Evolutionary conservation across 1,140 invertebrate genomes (phyloP).

Genomic region (Telenomus remus): DNA sequence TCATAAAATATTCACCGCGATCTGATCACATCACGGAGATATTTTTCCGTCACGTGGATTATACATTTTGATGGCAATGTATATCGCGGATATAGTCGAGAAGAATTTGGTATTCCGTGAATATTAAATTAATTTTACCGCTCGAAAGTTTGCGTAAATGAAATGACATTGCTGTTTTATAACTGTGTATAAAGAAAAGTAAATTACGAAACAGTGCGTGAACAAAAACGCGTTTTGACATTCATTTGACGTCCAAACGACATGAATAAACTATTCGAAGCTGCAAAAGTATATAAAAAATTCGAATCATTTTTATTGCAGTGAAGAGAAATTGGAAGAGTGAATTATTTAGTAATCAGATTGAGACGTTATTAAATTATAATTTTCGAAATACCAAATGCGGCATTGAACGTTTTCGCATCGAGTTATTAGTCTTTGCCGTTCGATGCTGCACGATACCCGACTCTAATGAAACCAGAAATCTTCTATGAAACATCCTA

Average conservation of each 20-base stretch:
- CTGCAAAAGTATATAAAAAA: conserved; percentile 6
- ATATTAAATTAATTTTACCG: conserved; percentile 45
- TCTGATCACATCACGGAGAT: conserved; percentile 10
- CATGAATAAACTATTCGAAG: conserved; percentile 31
- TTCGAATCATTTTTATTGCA: conserved; percentile 28
- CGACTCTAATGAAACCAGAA: background rate
- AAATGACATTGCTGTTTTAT: conserved; percentile 18
- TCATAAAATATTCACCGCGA: conserved; percentile 2
- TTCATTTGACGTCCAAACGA: conserved; percentile 46
- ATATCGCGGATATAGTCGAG: conserved; percentile 13
- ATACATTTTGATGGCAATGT: conserved; percentile 13
- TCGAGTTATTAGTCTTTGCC: background rate
- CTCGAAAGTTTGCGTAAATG: conserved; percentile 32
- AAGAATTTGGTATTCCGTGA: conserved; percentile 32
- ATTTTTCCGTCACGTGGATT: conserved; percentile 17
- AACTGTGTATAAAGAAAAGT: conserved; percentile 20
- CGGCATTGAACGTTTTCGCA: background rate
- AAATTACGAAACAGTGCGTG: conserved; percentile 32
- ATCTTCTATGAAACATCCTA: background rate
- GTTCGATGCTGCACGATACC: no score
- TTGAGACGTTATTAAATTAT: background rate
- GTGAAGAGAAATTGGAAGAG: conserved; percentile 16
- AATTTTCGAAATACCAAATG: background rate
- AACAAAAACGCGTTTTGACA: conserved; percentile 46
- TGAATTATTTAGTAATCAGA: conserved; percentile 16